phyloP scores from a whole-genome alignment of 2,113 vertebrate species.

The Gymnorhina tibicen region DNA sequence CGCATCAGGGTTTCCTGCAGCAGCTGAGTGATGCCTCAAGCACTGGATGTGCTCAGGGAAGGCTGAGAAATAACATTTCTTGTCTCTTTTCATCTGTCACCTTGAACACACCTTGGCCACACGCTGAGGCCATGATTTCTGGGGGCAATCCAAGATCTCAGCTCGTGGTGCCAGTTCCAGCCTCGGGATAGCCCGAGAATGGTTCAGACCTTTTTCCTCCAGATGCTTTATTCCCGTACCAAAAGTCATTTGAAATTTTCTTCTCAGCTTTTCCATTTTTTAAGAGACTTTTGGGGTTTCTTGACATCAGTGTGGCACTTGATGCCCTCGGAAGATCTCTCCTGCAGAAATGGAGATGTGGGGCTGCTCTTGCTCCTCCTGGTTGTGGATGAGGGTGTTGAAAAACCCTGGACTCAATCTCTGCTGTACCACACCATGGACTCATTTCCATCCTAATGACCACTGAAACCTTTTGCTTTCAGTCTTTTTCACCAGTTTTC shows the following conservation, averaged over 20 bases:
- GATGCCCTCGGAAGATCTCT: neutral
- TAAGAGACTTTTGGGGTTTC: neutral
- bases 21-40: neutral
- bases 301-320: neutral
- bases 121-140: neutral
- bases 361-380: neutral
- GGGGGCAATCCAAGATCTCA: neutral
- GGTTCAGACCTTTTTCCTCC: neutral
- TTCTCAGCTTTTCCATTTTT: neutral
- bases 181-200: rapidly evolving
- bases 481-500: neutral
- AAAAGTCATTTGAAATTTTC: neutral
- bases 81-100: neutral
- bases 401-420: rapidly evolving
- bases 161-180: neutral
- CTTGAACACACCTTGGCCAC: neutral
- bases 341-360: neutral
- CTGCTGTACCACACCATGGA: neutral
- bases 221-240: neutral
- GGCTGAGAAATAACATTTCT: neutral
- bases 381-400: neutral
- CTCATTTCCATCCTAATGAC: neutral
- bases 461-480: neutral
- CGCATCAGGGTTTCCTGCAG: neutral
- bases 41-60: rapidly evolving